Evolutionary conservation across 2,113 vertebrate genomes (phyloP), one percentile per base, ranked within the genome.

Genomic region (Tachysurus vachellii): DNA sequence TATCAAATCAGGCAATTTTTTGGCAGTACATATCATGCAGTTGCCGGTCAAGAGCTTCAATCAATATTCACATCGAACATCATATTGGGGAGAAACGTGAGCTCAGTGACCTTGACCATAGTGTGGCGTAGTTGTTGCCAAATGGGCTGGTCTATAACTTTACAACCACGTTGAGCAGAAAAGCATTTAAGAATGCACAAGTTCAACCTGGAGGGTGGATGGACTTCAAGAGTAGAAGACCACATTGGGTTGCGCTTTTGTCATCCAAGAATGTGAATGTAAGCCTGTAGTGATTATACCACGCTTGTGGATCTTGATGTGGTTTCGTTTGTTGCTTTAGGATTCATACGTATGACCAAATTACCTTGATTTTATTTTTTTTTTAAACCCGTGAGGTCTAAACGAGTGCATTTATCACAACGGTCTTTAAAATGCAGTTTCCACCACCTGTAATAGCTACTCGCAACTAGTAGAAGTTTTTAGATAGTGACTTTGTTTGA

Each of bases 401-500:
- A 82, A 3, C 12, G 62, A 12, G 21, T 82, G 54, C 23, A 16
- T 57, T 71, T 7, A 1, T 61, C 31, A 61, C 12, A 47, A 1
- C 19, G 10, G 56, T n/a, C 21, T 23, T 42, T 61, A 23, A 81
- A 81, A 44, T 16, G 79, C 56, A 26, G 8, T 21, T 61, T 26
- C 85, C 80, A 54, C 16, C 47, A 50, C 0, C 50, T 76, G 61
- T 19, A 13, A 2, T 7, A 28, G 31, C 26, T 31, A 3, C 47
- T 81, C 61, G 44, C 75, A 64, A 50, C 17, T 21, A 53, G 73
- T 70, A 80, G 28, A 28, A 73, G 31, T 19, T 71, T 50, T 89
- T 57, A 76, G 26, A 59, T 8, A 53, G 59, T 7, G 75, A 10
- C 59, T 88, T 79, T 81, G 87, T 85, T 87, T 82, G 87, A 90